phyloP scores from a whole-genome alignment of 30 jellyfish, hydroid and myxozoan genomes.

The Cassiopea andromeda region DNA sequence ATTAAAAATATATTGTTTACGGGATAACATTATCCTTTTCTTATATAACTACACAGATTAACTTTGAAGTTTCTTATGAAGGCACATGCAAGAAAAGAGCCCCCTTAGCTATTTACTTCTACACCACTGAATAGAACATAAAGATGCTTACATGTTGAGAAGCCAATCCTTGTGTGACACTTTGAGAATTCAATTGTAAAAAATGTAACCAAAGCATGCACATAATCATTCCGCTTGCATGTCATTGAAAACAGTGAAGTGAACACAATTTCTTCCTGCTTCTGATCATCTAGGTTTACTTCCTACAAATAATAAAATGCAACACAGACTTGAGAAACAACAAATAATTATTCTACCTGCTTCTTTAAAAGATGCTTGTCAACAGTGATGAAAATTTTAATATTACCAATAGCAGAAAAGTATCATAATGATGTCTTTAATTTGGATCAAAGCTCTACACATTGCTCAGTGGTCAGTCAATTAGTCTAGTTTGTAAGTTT shows the following conservation, averaged over 20 bases:
- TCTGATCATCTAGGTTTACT: slow-evolving; percentile 82
- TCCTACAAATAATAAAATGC: slow-evolving; percentile 53
- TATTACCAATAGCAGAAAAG: no score
- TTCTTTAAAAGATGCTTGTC: neutral
- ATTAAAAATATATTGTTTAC: no score
- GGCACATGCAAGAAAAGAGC: no score
- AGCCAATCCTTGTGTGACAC: slow-evolving; percentile 94
- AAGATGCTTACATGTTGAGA: slow-evolving; percentile 82
- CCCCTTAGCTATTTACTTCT: no score
- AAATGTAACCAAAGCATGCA: slow-evolving; percentile 96
- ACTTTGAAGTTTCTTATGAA: no score
- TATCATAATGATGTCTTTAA: no score
- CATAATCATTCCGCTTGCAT: slow-evolving; percentile 89
- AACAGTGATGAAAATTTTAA: neutral
- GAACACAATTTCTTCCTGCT: slow-evolving; percentile 84
- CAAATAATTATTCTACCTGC: neutral
- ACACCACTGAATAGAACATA: neutral
- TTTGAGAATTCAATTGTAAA: slow-evolving; percentile 91
- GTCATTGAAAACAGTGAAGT: slow-evolving; percentile 82
- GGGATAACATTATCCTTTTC: no score
- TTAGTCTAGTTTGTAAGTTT: no score
- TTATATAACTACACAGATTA: no score
- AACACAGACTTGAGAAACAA: neutral
- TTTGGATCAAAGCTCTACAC: no score
- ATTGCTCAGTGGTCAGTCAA: no score